These are phyloP conservation scores for Carterocephalus palaemon DNA, from an alignment of 2,888 invertebrate genomes.

Conservation along the genomic window DNA sequence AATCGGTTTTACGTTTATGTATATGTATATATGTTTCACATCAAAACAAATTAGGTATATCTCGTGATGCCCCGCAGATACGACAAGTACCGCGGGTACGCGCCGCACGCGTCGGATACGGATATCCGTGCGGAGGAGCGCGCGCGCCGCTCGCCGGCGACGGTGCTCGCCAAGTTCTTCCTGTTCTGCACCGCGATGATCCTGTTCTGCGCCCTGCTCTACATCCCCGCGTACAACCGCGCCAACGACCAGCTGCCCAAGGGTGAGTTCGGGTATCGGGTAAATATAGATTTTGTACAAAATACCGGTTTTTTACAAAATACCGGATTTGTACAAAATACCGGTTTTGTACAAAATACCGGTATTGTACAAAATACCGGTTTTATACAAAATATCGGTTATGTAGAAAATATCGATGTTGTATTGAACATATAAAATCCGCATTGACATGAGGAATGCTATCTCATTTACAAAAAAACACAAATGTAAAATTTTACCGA, in stretches of 20 bases:
- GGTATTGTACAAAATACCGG: no score
- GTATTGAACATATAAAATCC: no score
- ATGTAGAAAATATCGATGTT: no score
- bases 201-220: conserved; percentile 64
- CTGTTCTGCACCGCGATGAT: conserved; percentile 67
- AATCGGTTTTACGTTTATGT: no score
- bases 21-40: no score
- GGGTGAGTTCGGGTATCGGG: conserved; percentile 31
- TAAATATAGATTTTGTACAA: background rate
- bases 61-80: conserved; percentile 34
- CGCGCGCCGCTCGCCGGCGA: conserved; percentile 52
- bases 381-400: no score
- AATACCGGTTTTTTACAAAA: background rate
- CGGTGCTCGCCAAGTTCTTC: conserved; percentile 59
- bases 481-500: no score
- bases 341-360: no score
- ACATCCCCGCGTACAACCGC: conserved; percentile 69
- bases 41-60: no score
- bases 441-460: no score
- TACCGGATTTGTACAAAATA: background rate
- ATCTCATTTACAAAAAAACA: no score
- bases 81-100: conserved; percentile 42
- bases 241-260: conserved; percentile 51
- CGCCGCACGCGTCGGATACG: conserved; percentile 37
- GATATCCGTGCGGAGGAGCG: conserved; percentile 42